Evolutionary conservation across 2,888 invertebrate species (phyloP), one percentile per base, ranked within the genome.

Genomic region (Cantharis nigra): DNA sequence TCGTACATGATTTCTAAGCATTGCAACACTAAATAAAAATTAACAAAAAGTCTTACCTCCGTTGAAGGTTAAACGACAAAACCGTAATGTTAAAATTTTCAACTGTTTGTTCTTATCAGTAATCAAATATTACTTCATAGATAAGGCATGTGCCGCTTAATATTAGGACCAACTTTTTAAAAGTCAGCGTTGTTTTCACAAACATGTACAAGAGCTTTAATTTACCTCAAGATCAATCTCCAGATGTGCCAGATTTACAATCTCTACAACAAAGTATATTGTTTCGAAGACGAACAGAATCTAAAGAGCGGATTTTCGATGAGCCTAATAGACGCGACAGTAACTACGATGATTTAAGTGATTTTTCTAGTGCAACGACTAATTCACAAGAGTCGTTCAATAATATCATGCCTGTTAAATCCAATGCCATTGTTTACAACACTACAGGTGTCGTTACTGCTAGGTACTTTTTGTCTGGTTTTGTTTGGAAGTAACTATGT

Each of bases 161-260:
- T 67, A 67, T 67, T 23, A 18, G 9, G 11, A 28, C 9, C 26
- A 63, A n/a, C 0, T 18, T n/a, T 71, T 23, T 63, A 62, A 16
- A 16, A 20, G 62, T 16, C 23, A 62, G 20, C 14, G 23, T 49
- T 30, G 9, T 14, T 30, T n/a, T 28, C 13, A 28, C 13, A 65
- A 76, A 63, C n/a, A 77, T 79, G 75, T 75, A 74, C 69, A 67
- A 33, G 30, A 77, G 69, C 28, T 77, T 76, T 65, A 74, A 75
- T 65, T 71, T 77, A 33, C 74, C 76, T 3, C 85, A 85, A 81
- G 86, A 88, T 80, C 71, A 75, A 72, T 88, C 88, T 33, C 88
- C 88, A 5, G 79, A 78, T 65, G 82, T 87, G 16, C 88, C 88
- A 4, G 74, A 79, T 14, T 80, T 87, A 69, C 84, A 85, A 23